These are phyloP conservation scores for Luffia ferchaultella DNA, from an alignment of 2,888 invertebrate species.

Conservation along the genomic window DNA sequence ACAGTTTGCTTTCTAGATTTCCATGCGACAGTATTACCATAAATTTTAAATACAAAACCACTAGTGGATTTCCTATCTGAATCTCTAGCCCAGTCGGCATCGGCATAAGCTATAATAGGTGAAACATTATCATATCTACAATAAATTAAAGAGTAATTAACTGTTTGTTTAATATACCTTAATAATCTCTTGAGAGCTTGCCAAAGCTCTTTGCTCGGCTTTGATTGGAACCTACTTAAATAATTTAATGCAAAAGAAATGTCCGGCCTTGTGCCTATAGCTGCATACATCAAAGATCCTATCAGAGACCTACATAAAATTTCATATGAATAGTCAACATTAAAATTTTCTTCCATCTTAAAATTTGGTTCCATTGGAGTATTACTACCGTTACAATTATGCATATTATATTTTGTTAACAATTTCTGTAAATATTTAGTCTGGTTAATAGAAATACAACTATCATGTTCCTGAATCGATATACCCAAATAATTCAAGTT, in stretches of 20 bases:
- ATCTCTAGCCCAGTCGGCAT: background rate
- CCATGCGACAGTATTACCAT: too few species aligned
- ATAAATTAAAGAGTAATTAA: background rate
- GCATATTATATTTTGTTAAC: conserved; percentile 8
- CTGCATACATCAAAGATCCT: conserved; percentile 15
- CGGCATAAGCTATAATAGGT: background rate
- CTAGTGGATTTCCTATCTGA: background rate
- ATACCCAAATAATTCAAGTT: background rate
- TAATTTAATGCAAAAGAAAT: conserved; percentile 9
- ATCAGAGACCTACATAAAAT: conserved; percentile 12
- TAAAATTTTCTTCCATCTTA: background rate
- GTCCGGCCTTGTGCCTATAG: conserved; percentile 13
- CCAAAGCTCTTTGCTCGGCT: background rate
- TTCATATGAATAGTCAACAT: conserved; percentile 4
- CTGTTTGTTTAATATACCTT: background rate
- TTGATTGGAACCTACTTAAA: conserved; percentile 7
- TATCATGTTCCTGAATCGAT: background rate
- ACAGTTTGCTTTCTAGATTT: too few species aligned
- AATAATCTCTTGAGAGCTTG: background rate
- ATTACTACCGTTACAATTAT: conserved; percentile 9
- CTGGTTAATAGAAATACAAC: background rate
- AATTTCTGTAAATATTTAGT: background rate
- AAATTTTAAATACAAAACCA: too few species aligned
- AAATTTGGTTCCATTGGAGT: conserved; percentile 7
- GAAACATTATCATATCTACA: background rate